Evolutionary conservation across 2,113 vertebrate genomes (phyloP).

Genomic region (Lota lota): DNA sequence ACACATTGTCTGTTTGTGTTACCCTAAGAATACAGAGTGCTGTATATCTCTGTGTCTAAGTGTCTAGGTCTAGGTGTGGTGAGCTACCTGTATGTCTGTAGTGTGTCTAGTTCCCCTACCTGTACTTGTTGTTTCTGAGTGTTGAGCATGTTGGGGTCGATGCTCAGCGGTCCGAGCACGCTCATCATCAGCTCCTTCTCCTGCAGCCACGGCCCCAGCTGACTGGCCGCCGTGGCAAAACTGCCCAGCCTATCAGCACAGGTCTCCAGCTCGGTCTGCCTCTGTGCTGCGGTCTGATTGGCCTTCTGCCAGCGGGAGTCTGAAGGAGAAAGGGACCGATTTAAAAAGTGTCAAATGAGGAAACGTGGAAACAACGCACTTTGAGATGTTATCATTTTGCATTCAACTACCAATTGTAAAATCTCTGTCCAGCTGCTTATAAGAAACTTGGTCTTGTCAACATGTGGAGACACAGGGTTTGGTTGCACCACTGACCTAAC

Average conservation of each 20-base stretch:
- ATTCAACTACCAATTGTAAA: too few relatives aligned
- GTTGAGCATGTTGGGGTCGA: conserved; percentile 97
- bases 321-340: conserved; percentile 40
- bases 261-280: conserved; percentile 90
- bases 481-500: conserved; percentile 78
- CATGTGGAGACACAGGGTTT: not conserved
- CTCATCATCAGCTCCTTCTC: conserved; percentile 99
- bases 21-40: too few relatives aligned
- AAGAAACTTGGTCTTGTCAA: too few relatives aligned
- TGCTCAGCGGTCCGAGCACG: conserved; percentile 92
- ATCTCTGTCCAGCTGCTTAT: too few relatives aligned
- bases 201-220: conserved; percentile 91
- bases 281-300: conserved; percentile 80
- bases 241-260: conserved; percentile 85
- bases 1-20: too few relatives aligned
- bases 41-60: too few relatives aligned
- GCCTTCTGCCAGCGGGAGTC: conserved; percentile 87
- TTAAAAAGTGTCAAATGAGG: not conserved
- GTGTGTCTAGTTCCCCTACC: conserved; percentile 61
- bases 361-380: too few relatives aligned
- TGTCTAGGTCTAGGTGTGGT: not conserved
- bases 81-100: rapidly evolving
- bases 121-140: conserved; percentile 97
- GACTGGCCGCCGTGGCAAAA: conserved; percentile 84
- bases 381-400: too few relatives aligned